These are phyloP conservation scores for Drosophila rhopaloa DNA, from an alignment of 1,140 invertebrate genomes.

Conservation along the genomic window DNA sequence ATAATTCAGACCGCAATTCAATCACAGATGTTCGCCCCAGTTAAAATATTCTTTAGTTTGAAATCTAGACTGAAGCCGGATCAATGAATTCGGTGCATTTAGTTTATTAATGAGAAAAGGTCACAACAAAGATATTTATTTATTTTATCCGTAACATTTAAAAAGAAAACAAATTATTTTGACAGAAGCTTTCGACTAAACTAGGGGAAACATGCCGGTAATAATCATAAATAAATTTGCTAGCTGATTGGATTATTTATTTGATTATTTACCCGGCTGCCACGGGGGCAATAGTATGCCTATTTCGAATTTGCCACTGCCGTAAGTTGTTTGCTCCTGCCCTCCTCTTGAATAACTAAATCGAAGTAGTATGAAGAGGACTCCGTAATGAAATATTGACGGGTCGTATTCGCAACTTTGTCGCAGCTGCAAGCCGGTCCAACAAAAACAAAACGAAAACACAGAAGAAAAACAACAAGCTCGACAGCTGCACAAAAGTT, in stretches of 20 bases:
- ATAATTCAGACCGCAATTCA: slow-evolving; percentile 1
- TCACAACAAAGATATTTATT: too few relatives aligned
- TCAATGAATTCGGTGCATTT: too few relatives aligned
- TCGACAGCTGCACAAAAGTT: slow-evolving; percentile 76
- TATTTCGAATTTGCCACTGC: not conserved
- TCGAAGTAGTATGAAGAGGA: slow-evolving; percentile 51
- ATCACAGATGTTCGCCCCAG: not conserved
- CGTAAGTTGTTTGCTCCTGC: slow-evolving; percentile 24
- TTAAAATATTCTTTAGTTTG: not conserved
- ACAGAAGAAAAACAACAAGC: slow-evolving; percentile 53
- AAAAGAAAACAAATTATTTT: too few relatives aligned
- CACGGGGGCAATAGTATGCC: not conserved
- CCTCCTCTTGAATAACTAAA: slow-evolving; percentile 58
- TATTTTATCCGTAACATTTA: too few relatives aligned
- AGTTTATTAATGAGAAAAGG: too few relatives aligned
- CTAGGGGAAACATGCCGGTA: not conserved
- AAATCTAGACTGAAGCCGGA: too few relatives aligned
- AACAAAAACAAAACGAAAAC: slow-evolving; percentile 16
- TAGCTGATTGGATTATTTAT: slow-evolving; percentile 19
- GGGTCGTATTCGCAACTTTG: slow-evolving; percentile 48
- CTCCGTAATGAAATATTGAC: slow-evolving; percentile 40
- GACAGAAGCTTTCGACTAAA: not conserved
- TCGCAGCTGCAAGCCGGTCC: slow-evolving; percentile 58
- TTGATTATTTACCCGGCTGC: slow-evolving; percentile 9
- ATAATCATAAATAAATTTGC: slow-evolving; percentile 13